Conservation (phyloP, 2,797 vertebrate genomes). For the Atherinosoma microstoma region DNA sequence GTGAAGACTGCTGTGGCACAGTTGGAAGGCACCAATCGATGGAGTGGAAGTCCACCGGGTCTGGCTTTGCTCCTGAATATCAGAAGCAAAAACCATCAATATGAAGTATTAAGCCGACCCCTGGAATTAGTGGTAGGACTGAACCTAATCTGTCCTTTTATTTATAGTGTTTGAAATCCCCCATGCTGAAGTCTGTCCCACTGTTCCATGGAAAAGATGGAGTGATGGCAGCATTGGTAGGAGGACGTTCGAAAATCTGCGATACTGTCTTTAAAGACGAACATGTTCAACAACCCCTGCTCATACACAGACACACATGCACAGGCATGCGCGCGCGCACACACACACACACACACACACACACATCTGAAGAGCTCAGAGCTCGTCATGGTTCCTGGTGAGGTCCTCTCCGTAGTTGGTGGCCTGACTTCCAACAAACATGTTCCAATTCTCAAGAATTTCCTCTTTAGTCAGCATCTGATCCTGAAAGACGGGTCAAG, state of each 20-base stretch:
- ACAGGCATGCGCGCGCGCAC: neutral
- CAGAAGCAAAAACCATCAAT: slow-evolving; percentile 64
- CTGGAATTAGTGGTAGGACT: slow-evolving; percentile 44
- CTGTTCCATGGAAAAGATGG: slow-evolving; percentile 30
- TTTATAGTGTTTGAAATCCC: slow-evolving; percentile 34
- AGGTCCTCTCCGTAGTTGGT: slow-evolving; percentile 99
- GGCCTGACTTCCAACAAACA: slow-evolving; percentile 99
- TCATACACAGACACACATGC: neutral
- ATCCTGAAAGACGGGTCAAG: slow-evolving; percentile 80
- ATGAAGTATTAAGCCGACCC: slow-evolving; percentile 30
- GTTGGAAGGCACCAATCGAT: slow-evolving; percentile 71
- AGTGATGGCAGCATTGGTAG: slow-evolving; percentile 7
- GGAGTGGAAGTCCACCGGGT: slow-evolving; percentile 35
- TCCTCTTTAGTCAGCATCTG: slow-evolving; percentile 93
- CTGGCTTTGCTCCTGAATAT: slow-evolving; percentile 74
- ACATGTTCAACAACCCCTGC: slow-evolving; percentile 15
- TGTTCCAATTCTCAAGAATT: slow-evolving; percentile 98
- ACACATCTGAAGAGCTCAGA: slow-evolving; percentile 80
- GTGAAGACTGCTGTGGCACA: slow-evolving; percentile 24
- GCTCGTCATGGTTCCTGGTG: slow-evolving; percentile 93
- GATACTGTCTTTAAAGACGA: slow-evolving; percentile 33
- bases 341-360: neutral
- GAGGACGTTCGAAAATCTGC: slow-evolving; percentile 35
- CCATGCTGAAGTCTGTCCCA: slow-evolving; percentile 36
- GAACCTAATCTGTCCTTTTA: slow-evolving; percentile 13